Evolutionary conservation across 2,797 vertebrate genomes (phyloP).

Genomic region (Alcedo atthis): DNA sequence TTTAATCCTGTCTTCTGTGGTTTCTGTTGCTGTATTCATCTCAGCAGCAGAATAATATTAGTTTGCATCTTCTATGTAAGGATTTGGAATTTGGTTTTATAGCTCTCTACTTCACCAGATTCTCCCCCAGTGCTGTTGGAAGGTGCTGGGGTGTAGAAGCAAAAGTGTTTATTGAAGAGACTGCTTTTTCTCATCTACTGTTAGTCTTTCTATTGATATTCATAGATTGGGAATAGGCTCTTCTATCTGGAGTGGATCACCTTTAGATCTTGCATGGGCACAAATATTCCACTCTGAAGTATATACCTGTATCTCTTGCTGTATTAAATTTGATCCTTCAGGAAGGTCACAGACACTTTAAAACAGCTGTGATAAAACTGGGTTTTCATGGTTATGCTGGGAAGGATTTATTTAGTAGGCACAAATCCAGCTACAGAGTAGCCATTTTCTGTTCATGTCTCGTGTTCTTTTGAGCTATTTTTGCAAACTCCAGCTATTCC

Average conservation of each 20-base stretch:
- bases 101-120: neutral
- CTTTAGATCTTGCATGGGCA: neutral
- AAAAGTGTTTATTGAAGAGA: neutral
- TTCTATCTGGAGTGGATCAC: neutral
- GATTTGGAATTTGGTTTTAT: neutral
- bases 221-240: neutral
- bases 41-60: neutral
- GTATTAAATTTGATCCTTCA: neutral
- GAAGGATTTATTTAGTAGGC: neutral
- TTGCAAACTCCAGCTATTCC: neutral
- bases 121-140: neutral
- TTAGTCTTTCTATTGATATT: neutral
- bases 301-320: neutral
- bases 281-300: neutral
- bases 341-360: neutral
- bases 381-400: neutral
- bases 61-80: neutral
- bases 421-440: neutral
- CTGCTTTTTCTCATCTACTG: neutral
- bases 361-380: neutral
- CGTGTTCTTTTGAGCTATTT: neutral
- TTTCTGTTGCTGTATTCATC: neutral
- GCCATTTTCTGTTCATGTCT: neutral
- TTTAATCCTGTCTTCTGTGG: neutral
- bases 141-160: neutral